A percentile compares a stretch with the other conserved stretches of the same genome.
These are phyloP conservation scores for Heterodera carotae DNA, from an alignment of 1,140 invertebrate species.

Conservation along the genomic window DNA sequence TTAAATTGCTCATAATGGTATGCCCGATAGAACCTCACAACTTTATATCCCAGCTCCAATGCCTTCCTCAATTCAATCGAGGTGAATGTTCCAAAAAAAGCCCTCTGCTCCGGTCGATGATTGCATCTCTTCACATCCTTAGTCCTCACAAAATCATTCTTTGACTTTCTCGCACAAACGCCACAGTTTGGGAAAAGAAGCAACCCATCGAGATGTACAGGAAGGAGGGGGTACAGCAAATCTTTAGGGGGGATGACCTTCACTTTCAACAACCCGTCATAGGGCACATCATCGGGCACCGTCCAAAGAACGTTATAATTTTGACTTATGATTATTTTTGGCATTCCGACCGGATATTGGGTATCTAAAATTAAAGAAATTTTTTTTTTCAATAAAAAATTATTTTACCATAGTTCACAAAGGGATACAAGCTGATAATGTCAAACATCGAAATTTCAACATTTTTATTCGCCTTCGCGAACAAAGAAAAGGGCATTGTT, in stretches of 20 bases:
- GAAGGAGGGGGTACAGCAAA: neutral
- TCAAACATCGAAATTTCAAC: neutral
- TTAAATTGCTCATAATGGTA: neutral
- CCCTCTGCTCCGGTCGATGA: neutral
- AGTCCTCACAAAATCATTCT: neutral
- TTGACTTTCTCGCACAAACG: neutral
- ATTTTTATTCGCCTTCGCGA: neutral
- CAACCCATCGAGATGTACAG: neutral
- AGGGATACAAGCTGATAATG: neutral
- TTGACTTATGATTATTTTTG: neutral
- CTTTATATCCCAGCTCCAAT: neutral
- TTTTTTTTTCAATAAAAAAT: neutral
- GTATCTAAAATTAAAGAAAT: neutral
- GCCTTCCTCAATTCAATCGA: neutral
- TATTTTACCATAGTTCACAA: neutral
- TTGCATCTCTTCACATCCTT: neutral
- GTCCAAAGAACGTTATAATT: neutral
- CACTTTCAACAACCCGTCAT: neutral
- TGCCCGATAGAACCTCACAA: neutral
- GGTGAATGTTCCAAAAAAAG: neutral
- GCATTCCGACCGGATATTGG: neutral
- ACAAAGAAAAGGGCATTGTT: conserved; percentile 2
- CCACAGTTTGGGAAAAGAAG: neutral
- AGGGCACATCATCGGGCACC: neutral
- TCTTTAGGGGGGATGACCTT: conserved; percentile 8